A percentile compares a stretch with the other conserved stretches of the same genome.
Evolutionary conservation across 2,113 vertebrate species (phyloP).

Genomic region (Oreochromis tanganicae): DNA sequence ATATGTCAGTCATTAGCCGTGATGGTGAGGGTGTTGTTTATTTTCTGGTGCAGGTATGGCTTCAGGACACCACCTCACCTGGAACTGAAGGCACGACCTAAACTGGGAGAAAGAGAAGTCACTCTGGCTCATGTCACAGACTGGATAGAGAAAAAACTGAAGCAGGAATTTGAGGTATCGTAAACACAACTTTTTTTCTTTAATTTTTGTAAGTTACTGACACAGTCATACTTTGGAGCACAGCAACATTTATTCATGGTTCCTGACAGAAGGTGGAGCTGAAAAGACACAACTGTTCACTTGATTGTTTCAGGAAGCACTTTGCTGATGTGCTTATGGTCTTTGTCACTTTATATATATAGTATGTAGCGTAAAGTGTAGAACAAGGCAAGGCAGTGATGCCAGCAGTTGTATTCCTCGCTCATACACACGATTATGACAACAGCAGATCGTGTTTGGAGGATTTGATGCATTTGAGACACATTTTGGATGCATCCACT

Average conservation of each 20-base stretch:
- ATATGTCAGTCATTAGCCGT: neutral
- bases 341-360: neutral
- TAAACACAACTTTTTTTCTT: neutral
- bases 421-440: neutral
- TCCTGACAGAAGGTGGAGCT: accelerated
- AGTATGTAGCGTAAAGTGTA: neutral
- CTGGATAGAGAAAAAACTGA: slow-evolving; percentile 97
- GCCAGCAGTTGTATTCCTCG: accelerated
- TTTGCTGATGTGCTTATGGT: neutral
- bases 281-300: neutral
- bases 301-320: neutral
- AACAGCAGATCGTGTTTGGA: accelerated
- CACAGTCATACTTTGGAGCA: neutral
- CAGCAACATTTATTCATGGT: neutral
- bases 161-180: slow-evolving; percentile 74
- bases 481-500: accelerated
- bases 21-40: neutral
- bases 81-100: slow-evolving; percentile 93
- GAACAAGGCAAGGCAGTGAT: neutral
- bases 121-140: slow-evolving; percentile 97
- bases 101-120: slow-evolving; percentile 95
- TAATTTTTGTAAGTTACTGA: neutral
- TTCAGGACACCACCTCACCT: slow-evolving; percentile 90
- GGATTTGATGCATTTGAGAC: neutral
- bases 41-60: slow-evolving; percentile 81